Percentiles rank a stretch among this genome's conserved stretches.
These are phyloP conservation scores for Drosophila gaucha DNA, from an alignment of 2,888 invertebrate species.

Conservation along the genomic window DNA sequence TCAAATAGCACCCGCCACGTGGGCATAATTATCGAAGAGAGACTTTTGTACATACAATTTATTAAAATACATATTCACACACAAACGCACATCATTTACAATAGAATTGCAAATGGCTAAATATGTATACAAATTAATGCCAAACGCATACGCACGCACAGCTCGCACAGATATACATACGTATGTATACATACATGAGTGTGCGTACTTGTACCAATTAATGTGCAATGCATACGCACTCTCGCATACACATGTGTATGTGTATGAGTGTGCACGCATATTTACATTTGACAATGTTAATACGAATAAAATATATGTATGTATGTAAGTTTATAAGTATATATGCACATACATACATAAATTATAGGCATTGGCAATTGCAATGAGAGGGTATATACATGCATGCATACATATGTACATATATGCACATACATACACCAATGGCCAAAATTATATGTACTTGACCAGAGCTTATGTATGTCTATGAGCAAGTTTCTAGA, in stretches of 20 bases:
- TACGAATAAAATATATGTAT: constrained; percentile 13
- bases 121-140: constrained; percentile 3
- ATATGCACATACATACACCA: background rate
- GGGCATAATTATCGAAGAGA: constrained; percentile 30
- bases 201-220: background rate
- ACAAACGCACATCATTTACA: constrained; percentile 9
- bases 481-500: background rate
- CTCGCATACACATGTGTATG: background rate
- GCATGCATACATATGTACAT: background rate
- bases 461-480: background rate
- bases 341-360: background rate
- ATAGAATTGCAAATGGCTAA: constrained; percentile 24
- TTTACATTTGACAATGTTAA: constrained; percentile 18
- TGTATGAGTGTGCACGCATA: background rate
- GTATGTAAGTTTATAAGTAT: background rate
- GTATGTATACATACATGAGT: background rate
- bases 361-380: background rate
- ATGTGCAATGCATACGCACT: background rate
- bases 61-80: constrained; percentile 16
- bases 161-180: background rate
- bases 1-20: background rate
- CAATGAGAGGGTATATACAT: background rate
- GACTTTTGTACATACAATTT: constrained; percentile 14
- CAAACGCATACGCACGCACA: background rate
- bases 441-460: background rate